phyloP scores from a whole-genome alignment of 2,888 invertebrate genomes.

The Amphipoea lucens region DNA sequence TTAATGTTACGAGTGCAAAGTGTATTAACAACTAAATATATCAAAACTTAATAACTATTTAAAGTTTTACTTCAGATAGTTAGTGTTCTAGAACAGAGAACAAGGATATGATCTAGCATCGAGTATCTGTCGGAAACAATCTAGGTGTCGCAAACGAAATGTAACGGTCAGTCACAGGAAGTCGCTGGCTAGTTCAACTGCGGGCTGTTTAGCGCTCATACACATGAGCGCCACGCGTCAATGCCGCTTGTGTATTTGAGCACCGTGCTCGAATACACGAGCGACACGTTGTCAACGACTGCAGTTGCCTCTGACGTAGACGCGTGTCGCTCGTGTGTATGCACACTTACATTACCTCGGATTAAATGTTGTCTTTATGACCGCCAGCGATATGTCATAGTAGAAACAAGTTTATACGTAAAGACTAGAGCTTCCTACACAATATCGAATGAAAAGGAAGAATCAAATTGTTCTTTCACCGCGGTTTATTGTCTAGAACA shows the following conservation, averaged over 20 bases:
- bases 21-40: slow-evolving; percentile 74
- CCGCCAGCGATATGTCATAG: slow-evolving; percentile 46
- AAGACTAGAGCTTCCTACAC: slow-evolving; percentile 27
- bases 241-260: neutral
- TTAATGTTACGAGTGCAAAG: slow-evolving; percentile 81
- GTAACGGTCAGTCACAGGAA: slow-evolving; percentile 41
- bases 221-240: neutral
- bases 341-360: slow-evolving; percentile 5
- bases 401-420: slow-evolving; percentile 28
- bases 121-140: slow-evolving; percentile 69
- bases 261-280: neutral
- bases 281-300: neutral
- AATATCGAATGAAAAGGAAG: slow-evolving; percentile 21
- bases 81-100: slow-evolving; percentile 62
- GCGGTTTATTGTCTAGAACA: neutral
- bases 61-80: slow-evolving; percentile 82
- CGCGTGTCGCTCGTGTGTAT: neutral
- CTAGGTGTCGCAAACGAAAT: slow-evolving; percentile 55
- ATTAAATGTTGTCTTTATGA: slow-evolving; percentile 26
- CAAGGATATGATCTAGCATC: slow-evolving; percentile 71
- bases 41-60: slow-evolving; percentile 82
- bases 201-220: neutral
- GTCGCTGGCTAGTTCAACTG: slow-evolving; percentile 43
- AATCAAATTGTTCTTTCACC: neutral
- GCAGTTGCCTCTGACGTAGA: neutral